phyloP scores from a whole-genome alignment of 1,140 invertebrate genomes.

The Nebria ingens region DNA sequence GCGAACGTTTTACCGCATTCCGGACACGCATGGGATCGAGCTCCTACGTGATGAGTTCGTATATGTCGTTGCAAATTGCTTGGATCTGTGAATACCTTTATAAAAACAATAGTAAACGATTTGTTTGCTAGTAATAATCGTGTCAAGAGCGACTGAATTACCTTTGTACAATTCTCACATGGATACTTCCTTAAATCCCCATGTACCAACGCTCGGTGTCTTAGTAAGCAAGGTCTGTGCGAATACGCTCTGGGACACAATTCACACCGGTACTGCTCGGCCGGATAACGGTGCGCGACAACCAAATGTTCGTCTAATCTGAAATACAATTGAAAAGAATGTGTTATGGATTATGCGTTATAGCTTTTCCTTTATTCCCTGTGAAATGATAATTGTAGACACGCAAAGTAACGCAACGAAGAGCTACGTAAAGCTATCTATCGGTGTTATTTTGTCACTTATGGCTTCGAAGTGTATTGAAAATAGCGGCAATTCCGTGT shows the following conservation, averaged over 20 bases:
- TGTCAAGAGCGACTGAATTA: conserved; percentile 23
- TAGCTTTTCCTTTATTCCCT: neutral
- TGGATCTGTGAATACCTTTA: conserved; percentile 89
- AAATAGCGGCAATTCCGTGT: neutral
- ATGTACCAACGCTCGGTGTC: conserved; percentile 72
- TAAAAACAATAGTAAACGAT: conserved; percentile 14
- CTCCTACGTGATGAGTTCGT: conserved; percentile 83
- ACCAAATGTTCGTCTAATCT: conserved; percentile 77
- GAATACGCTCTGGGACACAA: conserved; percentile 73
- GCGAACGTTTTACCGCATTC: conserved; percentile 99
- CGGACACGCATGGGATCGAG: conserved; percentile 86
- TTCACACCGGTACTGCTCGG: conserved; percentile 72
- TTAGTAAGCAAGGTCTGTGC: conserved; percentile 67
- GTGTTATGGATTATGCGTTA: conserved; percentile 7
- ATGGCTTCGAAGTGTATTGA: neutral
- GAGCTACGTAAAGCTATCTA: conserved; percentile 30
- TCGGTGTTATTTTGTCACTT: conserved; percentile 23
- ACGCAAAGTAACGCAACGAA: conserved; percentile 19
- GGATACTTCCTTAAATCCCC: conserved; percentile 70
- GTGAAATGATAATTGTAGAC: conserved; percentile 21
- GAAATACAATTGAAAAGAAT: conserved; percentile 33
- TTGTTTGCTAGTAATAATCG: neutral
- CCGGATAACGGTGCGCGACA: conserved; percentile 59
- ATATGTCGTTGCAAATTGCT: conserved; percentile 95
- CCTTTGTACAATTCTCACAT: conserved; percentile 91